Conservation (phyloP, 2,113 vertebrate genomes). For the Conger conger region DNA sequence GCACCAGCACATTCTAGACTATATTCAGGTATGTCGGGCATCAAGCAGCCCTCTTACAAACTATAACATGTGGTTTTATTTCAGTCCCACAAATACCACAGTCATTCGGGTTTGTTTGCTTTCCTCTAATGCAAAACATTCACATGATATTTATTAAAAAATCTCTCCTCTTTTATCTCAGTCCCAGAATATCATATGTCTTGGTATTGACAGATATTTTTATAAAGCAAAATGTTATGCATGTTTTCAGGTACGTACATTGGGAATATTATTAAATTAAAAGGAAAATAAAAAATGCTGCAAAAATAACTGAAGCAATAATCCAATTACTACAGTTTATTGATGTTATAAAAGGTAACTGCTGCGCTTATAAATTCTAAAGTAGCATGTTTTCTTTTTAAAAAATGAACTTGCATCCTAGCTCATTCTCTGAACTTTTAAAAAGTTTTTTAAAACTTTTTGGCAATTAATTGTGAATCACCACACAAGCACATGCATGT, state of each 20-base stretch:
- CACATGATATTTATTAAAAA: not conserved
- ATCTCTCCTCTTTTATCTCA: not conserved
- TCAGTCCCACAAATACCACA: not conserved
- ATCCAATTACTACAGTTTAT: constrained; percentile 54
- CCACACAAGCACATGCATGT: constrained; percentile 76
- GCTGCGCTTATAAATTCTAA: constrained; percentile 47
- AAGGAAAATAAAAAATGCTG: not conserved
- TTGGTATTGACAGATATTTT: not conserved
- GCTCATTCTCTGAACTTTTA: constrained; percentile 44
- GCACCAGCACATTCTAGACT: constrained; percentile 90
- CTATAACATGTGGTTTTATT: not conserved
- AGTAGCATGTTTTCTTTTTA: constrained; percentile 47
- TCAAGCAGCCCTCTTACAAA: not conserved
- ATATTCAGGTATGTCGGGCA: constrained; percentile 81
- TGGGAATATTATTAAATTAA: not conserved
- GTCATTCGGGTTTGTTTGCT: not conserved
- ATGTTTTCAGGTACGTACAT: constrained; percentile 16
- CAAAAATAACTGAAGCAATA: constrained; percentile 49
- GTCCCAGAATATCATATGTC: not conserved
- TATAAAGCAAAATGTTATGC: not conserved
- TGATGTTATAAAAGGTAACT: constrained; percentile 49
- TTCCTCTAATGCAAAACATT: not conserved
- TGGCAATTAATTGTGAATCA: constrained; percentile 70
- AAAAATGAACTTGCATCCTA: constrained; percentile 39
- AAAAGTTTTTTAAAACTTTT: constrained; percentile 69